Base-by-base conservation (phyloP, 2,888 invertebrate species). In the Sarcophaga carnaria region DNA sequence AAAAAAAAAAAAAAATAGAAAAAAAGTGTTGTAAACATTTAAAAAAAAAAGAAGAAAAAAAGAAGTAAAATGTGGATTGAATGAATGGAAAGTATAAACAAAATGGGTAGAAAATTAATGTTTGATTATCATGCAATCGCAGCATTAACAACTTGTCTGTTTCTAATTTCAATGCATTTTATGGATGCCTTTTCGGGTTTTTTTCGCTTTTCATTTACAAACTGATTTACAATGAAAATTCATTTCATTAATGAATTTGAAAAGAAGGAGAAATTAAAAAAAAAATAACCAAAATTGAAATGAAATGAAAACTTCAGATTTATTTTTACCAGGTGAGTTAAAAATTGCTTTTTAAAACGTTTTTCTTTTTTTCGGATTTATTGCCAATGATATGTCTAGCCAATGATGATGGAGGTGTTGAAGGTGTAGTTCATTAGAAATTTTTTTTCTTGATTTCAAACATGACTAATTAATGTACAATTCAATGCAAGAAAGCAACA, bases 21-120 rank as follows among this genome's bases (percentile, higher is more conserved):
- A 77, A 54, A 54, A 83, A 88, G 77, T 84, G 84, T 84, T 85
- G 80, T 72, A 77, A 77, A 82, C 69, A 78, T 86, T 82, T 67
- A 37, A 75, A 27, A 4, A 69, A 63, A 27, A 4, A 69, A 54
- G 66, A 72, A 12, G 14, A 69, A 74, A 17, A 17, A 12, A 59
- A 74, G n/a, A 81, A 75, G 62, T 62, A 0, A 59, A n/a, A 25
- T 69, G 6, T 27, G 37, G 37, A 49, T 14, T 49, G 49, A 49
- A 49, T 49, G 14, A 14, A 54, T 14, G 6, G 37, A 37, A 37
- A 37, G 37, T 10, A 37, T 25, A 37, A 20, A 67, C 14, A 81
- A 81, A 75, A 17, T 72, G 14, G 2, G 8, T 54, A 66, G 14
- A 80, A 80, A 70, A 81, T 78, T 84, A 80, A 86, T 88, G 80